Evolutionary conservation across 2,888 invertebrate species (phyloP).

Genomic region (Drosophila setosimentum): DNA sequence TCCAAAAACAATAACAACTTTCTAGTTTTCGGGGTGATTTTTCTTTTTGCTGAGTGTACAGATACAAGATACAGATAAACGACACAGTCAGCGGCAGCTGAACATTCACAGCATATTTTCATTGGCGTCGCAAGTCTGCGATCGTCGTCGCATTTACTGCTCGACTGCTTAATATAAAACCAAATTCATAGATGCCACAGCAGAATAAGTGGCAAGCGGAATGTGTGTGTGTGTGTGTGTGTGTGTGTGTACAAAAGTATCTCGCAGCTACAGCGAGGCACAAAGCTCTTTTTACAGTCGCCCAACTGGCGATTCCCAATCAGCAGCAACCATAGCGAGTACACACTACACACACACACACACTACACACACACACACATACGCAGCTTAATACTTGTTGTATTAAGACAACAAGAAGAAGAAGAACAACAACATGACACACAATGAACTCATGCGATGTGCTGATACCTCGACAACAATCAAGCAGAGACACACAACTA

Average conservation of each 20-base stretch:
- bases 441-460: constrained; percentile 57
- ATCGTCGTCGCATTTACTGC: constrained; percentile 67
- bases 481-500: constrained; percentile 30
- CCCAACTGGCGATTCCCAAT: constrained; percentile 82
- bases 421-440: constrained; percentile 35
- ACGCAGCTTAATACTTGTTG: constrained; percentile 2
- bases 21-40: background rate
- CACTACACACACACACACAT: constrained; percentile 14
- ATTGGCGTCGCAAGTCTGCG: constrained; percentile 83
- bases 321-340: constrained; percentile 58
- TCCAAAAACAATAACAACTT: background rate
- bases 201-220: constrained; percentile 57
- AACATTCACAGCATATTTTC: constrained; percentile 73
- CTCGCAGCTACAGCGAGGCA: constrained; percentile 29
- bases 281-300: constrained; percentile 57
- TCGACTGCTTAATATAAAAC: constrained; percentile 67
- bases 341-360: constrained; percentile 20
- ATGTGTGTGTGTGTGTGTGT: constrained; percentile 30
- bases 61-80: background rate
- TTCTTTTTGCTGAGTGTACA: background rate
- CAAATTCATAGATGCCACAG: constrained; percentile 59
- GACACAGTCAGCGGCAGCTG: constrained; percentile 45
- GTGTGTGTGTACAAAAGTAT: constrained; percentile 42
- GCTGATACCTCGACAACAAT: constrained; percentile 44
- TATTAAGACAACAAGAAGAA: constrained; percentile 17